phyloP scores from a whole-genome alignment of 2,113 vertebrate species.

The Hippoglossus stenolepis region DNA sequence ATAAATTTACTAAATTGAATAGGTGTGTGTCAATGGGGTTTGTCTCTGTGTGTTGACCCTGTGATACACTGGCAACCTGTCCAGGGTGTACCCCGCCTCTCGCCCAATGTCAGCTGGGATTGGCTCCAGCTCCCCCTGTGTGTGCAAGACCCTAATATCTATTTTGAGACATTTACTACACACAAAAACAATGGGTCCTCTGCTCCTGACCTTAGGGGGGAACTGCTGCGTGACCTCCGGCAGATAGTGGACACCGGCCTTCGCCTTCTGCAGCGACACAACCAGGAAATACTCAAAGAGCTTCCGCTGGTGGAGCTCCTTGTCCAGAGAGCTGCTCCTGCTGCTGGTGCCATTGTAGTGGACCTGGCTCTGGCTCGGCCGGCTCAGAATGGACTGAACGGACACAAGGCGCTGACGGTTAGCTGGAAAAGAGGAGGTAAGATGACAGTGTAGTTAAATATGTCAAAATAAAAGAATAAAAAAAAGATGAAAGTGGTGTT shows the following conservation, averaged over 20 bases:
- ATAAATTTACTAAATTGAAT: too few species aligned
- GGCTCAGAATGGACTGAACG: constrained; percentile 88
- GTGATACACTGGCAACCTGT: too few species aligned
- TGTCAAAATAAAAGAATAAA: too few species aligned
- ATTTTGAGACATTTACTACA: background rate
- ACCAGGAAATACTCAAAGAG: constrained; percentile 93
- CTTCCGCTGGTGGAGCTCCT: constrained; percentile 86
- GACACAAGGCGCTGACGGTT: constrained; percentile 88
- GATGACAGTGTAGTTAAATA: background rate
- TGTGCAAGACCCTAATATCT: too few species aligned
- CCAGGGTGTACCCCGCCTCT: too few species aligned
- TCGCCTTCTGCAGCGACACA: constrained; percentile 89
- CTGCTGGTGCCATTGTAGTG: constrained; percentile 29
- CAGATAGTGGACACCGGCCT: constrained; percentile 84
- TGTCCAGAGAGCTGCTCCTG: constrained; percentile 69
- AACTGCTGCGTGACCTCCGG: constrained; percentile 94
- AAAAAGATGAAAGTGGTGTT: background rate
- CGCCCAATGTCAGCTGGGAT: too few species aligned
- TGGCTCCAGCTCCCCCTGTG: too few species aligned
- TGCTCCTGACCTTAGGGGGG: constrained; percentile 84
- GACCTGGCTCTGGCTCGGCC: constrained; percentile 71
- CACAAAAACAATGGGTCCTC: background rate
- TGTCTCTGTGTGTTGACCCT: too few species aligned
- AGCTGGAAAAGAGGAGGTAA: constrained; percentile 66
- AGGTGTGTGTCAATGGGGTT: too few species aligned